Evolutionary conservation across 2,113 vertebrate species (phyloP), one percentile per base, ranked within the genome.

Genomic region (Turnix velox): DNA sequence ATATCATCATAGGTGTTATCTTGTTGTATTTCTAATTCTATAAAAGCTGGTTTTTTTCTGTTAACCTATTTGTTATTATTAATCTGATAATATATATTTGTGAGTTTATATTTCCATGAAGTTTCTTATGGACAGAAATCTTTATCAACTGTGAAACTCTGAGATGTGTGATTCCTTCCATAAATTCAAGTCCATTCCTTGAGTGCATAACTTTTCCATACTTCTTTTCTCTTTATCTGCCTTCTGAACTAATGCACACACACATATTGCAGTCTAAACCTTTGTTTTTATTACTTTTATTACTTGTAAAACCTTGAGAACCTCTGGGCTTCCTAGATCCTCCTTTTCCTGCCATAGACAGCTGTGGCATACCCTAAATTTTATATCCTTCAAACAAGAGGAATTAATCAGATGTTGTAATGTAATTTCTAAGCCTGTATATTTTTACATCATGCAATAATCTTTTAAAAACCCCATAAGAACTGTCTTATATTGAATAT

Each of bases 201-300:
- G 37, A 43, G 24, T 28, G 6, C 1, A 28, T 3, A 4, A 18
- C 37, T 17, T 12, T 14, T 61, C 25, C 40, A 35, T 17, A 46
- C 0, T 28, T 3, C 25, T 39, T 54, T 75, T 76, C 45, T 35
- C 43, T 39, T 75, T 43, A 43, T 7, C 25, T 84, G 20, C 6
- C n/a, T 87, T 76, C 54, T 42, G 58, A 61, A 42, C 22, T 18
- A 42, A 62, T 6, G 24, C 10, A 7, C 17, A 40, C 6, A 16
- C 12, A n/a, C 10, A 18, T 8, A 12, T 16, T 45, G 9, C 39
- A 3, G 0, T 33, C 33, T 74, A 18, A 2, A 2, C 8, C 20
- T 45, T 48, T 1, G 0, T 35, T 82, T 33, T 43, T 46, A 7
- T 59, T 72, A 37, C 23, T 63, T 88, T 42, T 20, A 30, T n/a